Evolutionary conservation across 2,113 vertebrate species (phyloP).

Genomic region (Regulus satrapa): DNA sequence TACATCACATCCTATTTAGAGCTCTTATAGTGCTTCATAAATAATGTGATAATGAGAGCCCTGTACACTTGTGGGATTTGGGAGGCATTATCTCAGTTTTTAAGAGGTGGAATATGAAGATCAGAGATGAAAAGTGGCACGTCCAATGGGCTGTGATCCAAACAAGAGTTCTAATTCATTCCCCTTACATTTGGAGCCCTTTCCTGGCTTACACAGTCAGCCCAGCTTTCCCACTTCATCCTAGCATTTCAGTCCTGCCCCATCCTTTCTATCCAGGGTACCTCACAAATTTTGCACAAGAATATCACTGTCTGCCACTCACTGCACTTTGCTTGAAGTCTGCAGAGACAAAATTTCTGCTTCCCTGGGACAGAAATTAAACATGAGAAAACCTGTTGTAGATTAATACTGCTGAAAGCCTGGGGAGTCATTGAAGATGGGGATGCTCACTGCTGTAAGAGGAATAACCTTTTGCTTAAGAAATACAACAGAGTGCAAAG

Average conservation of each 20-base stretch:
- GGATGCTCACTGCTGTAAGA: background rate
- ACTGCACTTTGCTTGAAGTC: background rate
- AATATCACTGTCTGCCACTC: background rate
- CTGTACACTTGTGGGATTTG: background rate
- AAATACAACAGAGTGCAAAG: background rate
- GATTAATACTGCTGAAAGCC: background rate
- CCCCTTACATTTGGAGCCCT: background rate
- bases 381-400: background rate
- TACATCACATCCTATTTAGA: constrained; percentile 12
- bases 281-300: background rate
- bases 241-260: background rate
- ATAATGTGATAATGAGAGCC: background rate
- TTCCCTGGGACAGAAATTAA: background rate
- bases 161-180: background rate
- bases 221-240: background rate
- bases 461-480: background rate
- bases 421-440: accelerated
- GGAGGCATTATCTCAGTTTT: constrained; percentile 13
- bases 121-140: background rate
- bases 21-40: constrained; percentile 16
- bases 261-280: background rate
- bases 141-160: background rate
- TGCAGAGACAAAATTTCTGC: background rate
- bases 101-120: background rate
- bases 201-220: background rate